These are phyloP conservation scores for Nemoura dubitans DNA, from an alignment of 2,888 invertebrate species.

Conservation along the genomic window DNA sequence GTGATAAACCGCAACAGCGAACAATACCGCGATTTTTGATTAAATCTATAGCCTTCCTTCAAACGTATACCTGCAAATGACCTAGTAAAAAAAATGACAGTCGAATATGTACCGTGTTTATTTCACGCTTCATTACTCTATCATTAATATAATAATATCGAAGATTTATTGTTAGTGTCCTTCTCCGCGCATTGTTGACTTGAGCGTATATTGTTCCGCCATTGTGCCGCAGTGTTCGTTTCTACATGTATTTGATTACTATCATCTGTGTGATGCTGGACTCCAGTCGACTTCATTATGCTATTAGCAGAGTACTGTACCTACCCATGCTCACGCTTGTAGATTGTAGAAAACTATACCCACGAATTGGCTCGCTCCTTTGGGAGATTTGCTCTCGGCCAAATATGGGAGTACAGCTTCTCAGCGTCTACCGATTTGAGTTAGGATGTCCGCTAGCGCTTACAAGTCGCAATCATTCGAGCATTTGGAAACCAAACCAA, in stretches of 20 bases:
- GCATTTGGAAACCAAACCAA: not conserved
- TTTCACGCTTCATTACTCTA: conserved; percentile 12
- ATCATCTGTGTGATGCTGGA: not conserved
- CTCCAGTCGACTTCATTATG: not conserved
- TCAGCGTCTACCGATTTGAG: not conserved
- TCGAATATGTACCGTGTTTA: not conserved
- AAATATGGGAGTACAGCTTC: not conserved
- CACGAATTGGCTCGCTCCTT: not conserved
- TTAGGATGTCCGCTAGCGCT: not conserved
- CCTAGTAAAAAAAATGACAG: not conserved
- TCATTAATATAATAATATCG: not conserved
- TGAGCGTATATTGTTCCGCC: not conserved
- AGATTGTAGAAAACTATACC: not conserved
- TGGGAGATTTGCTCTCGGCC: not conserved
- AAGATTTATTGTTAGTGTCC: not conserved
- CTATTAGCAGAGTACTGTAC: not conserved
- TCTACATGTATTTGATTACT: not conserved
- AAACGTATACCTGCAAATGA: not conserved
- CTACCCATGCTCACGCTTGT: not conserved
- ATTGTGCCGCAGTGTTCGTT: not conserved
- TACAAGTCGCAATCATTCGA: not conserved
- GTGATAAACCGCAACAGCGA: not conserved
- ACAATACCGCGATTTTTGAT: not conserved
- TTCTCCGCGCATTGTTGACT: not conserved
- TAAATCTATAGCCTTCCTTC: not conserved